These are phyloP conservation scores for Apis florea DNA, from an alignment of 1,140 invertebrate genomes.

Conservation along the genomic window DNA sequence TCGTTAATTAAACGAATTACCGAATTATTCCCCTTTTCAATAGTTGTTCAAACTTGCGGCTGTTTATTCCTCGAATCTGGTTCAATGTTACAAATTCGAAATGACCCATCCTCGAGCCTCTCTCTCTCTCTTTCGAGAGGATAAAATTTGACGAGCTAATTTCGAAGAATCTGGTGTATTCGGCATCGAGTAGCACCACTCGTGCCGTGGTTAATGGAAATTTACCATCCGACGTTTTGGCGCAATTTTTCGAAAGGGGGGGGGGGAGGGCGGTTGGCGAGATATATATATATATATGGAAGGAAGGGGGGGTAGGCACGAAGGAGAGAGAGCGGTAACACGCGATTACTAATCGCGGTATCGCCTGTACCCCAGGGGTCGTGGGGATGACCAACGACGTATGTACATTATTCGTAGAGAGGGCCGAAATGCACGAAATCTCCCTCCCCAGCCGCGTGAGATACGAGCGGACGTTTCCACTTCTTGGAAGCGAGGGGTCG, in stretches of 20 bases:
- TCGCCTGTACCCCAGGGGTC: constrained; percentile 67
- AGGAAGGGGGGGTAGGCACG: neutral
- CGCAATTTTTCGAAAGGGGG: constrained; percentile 39
- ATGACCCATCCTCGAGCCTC: too few relatives aligned
- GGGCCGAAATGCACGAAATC: constrained; percentile 58
- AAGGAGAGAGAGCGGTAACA: constrained; percentile 53
- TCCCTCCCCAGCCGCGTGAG: constrained; percentile 53
- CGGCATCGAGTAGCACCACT: too few relatives aligned
- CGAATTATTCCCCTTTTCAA: too few relatives aligned
- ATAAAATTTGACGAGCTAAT: too few relatives aligned
- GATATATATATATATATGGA: constrained; percentile 17
- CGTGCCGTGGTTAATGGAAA: too few relatives aligned
- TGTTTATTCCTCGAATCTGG: too few relatives aligned
- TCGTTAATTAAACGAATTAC: too few relatives aligned
- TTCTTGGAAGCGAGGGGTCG: constrained; percentile 65
- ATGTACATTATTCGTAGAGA: constrained; percentile 64
- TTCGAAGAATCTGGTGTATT: too few relatives aligned
- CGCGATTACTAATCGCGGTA: constrained; percentile 68
- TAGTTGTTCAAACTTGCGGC: too few relatives aligned
- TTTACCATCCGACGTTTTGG: constrained; percentile 1
- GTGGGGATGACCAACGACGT: constrained; percentile 63
- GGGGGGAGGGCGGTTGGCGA: constrained; percentile 20
- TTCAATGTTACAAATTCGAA: too few relatives aligned
- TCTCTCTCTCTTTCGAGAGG: too few relatives aligned
- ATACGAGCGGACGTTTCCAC: constrained; percentile 66